Base-by-base conservation (phyloP, 2,888 invertebrate genomes). In the Perithous albicinctus region DNA sequence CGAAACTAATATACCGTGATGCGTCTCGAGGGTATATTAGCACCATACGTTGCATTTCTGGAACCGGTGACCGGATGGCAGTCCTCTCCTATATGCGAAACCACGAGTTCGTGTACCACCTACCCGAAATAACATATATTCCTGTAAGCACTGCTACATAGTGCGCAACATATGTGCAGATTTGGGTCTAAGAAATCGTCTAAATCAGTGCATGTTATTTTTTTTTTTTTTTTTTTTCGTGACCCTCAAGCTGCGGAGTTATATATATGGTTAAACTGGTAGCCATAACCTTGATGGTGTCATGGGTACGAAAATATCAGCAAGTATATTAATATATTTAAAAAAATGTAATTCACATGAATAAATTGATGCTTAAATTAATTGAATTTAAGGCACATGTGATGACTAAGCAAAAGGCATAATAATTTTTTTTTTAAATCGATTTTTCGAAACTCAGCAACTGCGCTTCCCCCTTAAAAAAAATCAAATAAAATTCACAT, bases 141-240 rank as follows among this genome's bases (percentile, higher is more conserved):
- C 15, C n/a, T n/a, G 41, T 38, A 46, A 15, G 15, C 46, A 75
- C 78, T 51, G n/a, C n/a, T 20, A 15, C 20, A 23, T 66, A 12
- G 20, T 20, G 72, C 48, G 35, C 66, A 46, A 75, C 80, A 80
- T 80, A 80, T 80, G 80, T 72, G 78, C 78, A 73, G 78, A 80
- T 78, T 80, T 83, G 83, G 78, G 67, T 83, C 83, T 76, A 72
- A 80, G 80, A 83, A 83, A 78, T 83, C 59, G 46, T 69, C 56
- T 78, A 83, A 78, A 80, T 80, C 80, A 59, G 59, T 69, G 76
- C 78, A 69, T 56, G 43, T 77, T n/a, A n/a, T n/a, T n/a, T n/a
- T n/a, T n/a, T n/a, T n/a, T n/a, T n/a, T n/a, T n/a, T n/a, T n/a
- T n/a, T n/a, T 64, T 48, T 61, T 75, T 75, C 56, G 43, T 72